These are phyloP conservation scores for Mesocentrotus franciscanus DNA, from an alignment of 53 echinoderm and acorn worm genomes.

Conservation along the genomic window DNA sequence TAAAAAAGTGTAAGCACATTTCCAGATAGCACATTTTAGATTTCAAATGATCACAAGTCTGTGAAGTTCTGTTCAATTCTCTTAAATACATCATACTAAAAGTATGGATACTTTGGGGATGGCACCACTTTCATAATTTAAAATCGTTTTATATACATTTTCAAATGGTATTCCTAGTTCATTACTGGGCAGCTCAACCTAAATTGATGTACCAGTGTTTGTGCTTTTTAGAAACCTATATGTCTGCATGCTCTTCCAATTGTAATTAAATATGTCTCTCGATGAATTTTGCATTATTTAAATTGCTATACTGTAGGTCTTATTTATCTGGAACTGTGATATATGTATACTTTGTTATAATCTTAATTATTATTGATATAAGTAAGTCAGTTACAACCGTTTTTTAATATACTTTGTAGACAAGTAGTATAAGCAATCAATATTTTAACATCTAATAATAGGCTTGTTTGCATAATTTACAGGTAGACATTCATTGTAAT, in stretches of 20 bases:
- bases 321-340: constrained; percentile 47
- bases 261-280: neutral
- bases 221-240: neutral
- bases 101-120: neutral
- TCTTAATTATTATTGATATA: constrained; percentile 29
- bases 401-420: constrained; percentile 4
- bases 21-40: neutral
- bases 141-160: neutral
- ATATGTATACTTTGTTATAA: constrained; percentile 38
- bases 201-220: neutral
- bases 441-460: neutral
- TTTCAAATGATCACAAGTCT: too few species aligned
- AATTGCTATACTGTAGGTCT: constrained; percentile 40
- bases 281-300: constrained; percentile 19
- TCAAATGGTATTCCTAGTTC: constrained; percentile 15
- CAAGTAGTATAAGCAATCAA: neutral
- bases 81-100: neutral
- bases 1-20: neutral
- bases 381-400: neutral
- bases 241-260: constrained; percentile 66
- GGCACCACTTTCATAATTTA: neutral
- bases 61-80: neutral
- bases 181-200: constrained; percentile 2
- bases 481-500: neutral
- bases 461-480: neutral